phyloP scores from a whole-genome alignment of 2,888 invertebrate genomes.

The Hesperia comma region DNA sequence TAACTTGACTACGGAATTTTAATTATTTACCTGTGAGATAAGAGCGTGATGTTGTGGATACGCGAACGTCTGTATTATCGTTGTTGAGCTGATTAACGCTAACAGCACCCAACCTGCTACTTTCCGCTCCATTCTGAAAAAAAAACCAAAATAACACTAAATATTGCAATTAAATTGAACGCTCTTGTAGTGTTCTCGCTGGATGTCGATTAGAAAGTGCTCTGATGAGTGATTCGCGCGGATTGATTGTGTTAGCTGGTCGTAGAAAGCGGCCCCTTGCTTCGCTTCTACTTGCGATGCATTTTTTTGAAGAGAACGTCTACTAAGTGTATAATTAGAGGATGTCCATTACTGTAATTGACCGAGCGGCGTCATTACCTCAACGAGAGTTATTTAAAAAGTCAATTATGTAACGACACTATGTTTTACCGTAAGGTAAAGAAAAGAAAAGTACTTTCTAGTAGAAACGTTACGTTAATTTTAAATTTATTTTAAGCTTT shows the following conservation, averaged over 20 bases:
- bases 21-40: slow-evolving; percentile 70
- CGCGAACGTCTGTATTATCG: slow-evolving; percentile 87
- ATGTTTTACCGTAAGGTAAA: slow-evolving; percentile 19
- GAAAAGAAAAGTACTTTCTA: slow-evolving; percentile 37
- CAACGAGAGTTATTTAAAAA: slow-evolving; percentile 16
- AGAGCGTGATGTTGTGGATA: slow-evolving; percentile 83
- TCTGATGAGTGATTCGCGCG: slow-evolving; percentile 78
- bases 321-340: slow-evolving; percentile 61
- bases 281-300: slow-evolving; percentile 58
- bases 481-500: slow-evolving; percentile 37
- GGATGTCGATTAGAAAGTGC: slow-evolving; percentile 79
- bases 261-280: slow-evolving; percentile 73
- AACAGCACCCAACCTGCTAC: slow-evolving; percentile 88
- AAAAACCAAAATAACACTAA: slow-evolving; percentile 46
- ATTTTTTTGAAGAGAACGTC: slow-evolving; percentile 66
- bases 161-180: slow-evolving; percentile 61
- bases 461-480: slow-evolving; percentile 38
- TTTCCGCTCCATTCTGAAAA: slow-evolving; percentile 85
- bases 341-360: slow-evolving; percentile 57
- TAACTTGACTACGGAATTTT: background rate
- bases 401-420: slow-evolving; percentile 25
- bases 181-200: slow-evolving; percentile 57
- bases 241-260: slow-evolving; percentile 76
- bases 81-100: slow-evolving; percentile 87
- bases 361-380: slow-evolving; percentile 32